A percentile compares a stretch with the other conserved stretches of the same genome.
Evolutionary conservation across 1,140 invertebrate species (phyloP).

Genomic region (Drosophila quadrilineata): DNA sequence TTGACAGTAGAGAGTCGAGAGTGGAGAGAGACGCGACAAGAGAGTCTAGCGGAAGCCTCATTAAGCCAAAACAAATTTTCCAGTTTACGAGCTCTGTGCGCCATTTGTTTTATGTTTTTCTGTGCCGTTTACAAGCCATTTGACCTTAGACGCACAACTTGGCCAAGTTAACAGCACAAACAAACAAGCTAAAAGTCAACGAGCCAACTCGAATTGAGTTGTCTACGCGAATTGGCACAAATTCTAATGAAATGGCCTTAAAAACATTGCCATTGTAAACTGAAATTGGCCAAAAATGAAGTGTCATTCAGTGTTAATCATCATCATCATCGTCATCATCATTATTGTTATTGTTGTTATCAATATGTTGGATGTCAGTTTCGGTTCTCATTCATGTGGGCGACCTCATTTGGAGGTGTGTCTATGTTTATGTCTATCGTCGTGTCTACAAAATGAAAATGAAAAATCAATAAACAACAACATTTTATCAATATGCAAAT

Average conservation of each 20-base stretch:
- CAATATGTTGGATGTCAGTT: too few relatives aligned
- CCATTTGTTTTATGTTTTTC: constrained; percentile 47
- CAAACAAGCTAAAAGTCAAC: too few relatives aligned
- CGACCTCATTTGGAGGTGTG: constrained; percentile 34
- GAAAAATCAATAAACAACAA: constrained; percentile 59
- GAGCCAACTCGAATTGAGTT: constrained; percentile 8
- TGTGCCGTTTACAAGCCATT: constrained; percentile 59
- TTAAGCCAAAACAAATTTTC: constrained; percentile 36
- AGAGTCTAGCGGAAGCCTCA: constrained; percentile 34
- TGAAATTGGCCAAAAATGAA: constrained; percentile 16
- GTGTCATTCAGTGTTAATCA: constrained; percentile 7
- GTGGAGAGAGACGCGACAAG: too few relatives aligned
- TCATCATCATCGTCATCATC: background rate
- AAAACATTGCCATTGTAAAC: background rate
- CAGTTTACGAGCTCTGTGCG: constrained; percentile 47
- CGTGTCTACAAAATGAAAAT: background rate
- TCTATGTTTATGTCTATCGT: too few relatives aligned
- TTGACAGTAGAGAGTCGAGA: too few relatives aligned
- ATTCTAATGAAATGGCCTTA: constrained; percentile 41
- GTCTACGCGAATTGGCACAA: constrained; percentile 16
- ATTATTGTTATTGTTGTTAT: background rate
- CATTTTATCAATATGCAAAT: constrained; percentile 71
- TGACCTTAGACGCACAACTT: constrained; percentile 49
- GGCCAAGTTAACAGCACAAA: constrained; percentile 2
- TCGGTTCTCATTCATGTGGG: constrained; percentile 18